These are phyloP conservation scores for Drosophila antonietae DNA, from an alignment of 2,888 invertebrate species.

Conservation along the genomic window DNA sequence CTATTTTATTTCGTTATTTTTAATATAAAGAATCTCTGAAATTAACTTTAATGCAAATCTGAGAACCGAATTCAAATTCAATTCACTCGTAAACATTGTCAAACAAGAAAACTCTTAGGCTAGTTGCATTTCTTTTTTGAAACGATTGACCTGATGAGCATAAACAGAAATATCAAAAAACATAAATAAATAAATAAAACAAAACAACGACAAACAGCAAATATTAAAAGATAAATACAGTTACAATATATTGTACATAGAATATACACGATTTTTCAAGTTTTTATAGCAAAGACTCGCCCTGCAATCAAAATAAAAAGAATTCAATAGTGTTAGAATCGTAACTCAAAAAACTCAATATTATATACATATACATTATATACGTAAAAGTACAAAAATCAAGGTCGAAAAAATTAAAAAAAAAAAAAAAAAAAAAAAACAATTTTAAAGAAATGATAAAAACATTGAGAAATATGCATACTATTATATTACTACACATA, in stretches of 20 bases:
- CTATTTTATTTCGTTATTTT: not conserved
- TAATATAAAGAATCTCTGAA: slow-evolving; percentile 60
- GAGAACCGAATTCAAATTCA: slow-evolving; percentile 20
- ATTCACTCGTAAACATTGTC: slow-evolving; percentile 71
- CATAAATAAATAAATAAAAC: slow-evolving; percentile 1
- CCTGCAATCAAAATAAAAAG: slow-evolving; percentile 48
- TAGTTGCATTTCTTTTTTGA: slow-evolving; percentile 30
- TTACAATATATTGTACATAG: slow-evolving; percentile 21
- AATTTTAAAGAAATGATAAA: not conserved
- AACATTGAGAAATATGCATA: slow-evolving; percentile 6
- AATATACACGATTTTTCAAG: slow-evolving; percentile 21
- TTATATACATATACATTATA: slow-evolving; percentile 41
- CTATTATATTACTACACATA: slow-evolving; percentile 15
- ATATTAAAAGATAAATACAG: not conserved
- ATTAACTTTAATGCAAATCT: not conserved
- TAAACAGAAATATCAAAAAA: slow-evolving; percentile 21
- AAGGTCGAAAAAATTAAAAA: slow-evolving; percentile 29
- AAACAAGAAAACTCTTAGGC: slow-evolving; percentile 30
- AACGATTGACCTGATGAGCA: slow-evolving; percentile 40
- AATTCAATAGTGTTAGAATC: slow-evolving; percentile 35
- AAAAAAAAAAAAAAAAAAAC: slow-evolving; percentile 22
- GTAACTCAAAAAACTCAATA: slow-evolving; percentile 50
- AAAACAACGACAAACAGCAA: slow-evolving; percentile 1
- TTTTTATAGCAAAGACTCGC: slow-evolving; percentile 27
- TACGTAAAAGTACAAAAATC: slow-evolving; percentile 59